Evolutionary conservation across 2,797 vertebrate species (phyloP), one percentile per base, ranked within the genome.

Genomic region (Myotis findleyi): DNA sequence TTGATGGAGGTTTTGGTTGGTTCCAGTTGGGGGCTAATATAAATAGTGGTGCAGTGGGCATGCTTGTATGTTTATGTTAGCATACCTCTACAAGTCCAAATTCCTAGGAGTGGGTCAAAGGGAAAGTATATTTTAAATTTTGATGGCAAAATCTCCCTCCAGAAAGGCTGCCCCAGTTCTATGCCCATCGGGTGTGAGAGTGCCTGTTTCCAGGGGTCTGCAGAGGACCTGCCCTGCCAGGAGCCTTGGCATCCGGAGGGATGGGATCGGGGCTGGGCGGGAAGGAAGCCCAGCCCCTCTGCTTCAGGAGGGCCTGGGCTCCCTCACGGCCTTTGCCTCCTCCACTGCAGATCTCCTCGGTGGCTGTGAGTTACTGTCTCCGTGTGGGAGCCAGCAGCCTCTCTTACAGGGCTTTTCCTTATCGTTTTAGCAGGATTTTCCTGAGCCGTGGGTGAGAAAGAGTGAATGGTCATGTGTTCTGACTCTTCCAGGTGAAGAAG

Each of bases 401-500:
- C 10, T 93, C 36, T 88, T 47, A 55, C 21, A 62, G 41, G 0
- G 0, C 23, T 88, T 73, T 87, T 51, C 44, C 38, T 47, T 30
- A 18, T 13, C 2, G 1, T 21, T 14, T 68, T 20, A 66, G 84
- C 44, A 69, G 36, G 64, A 10, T 44, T 82, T 81, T 76, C 71
- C 57, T 49, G 25, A 21, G 1, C 80, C n/a, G 27, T 33, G n/a
- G 16, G 23, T 41, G 49, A 66, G 55, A 90, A 27, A 89, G 33
- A 62, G n/a, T 33, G 18, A 95, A 64, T 82, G 69, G 59, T 49
- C 23, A 1, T 30, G 59, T 93, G 72, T 77, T 96, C 71, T 98
- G 82, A 87, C 57, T 98, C 73, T 96, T 97, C 20, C 97, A 99
- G 99, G 99, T 99, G 87, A 99, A 99, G 98, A 99, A 99, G 96